phyloP scores from a whole-genome alignment of 1,140 invertebrate species.

The Pseudomyrmex flavicornis region DNA sequence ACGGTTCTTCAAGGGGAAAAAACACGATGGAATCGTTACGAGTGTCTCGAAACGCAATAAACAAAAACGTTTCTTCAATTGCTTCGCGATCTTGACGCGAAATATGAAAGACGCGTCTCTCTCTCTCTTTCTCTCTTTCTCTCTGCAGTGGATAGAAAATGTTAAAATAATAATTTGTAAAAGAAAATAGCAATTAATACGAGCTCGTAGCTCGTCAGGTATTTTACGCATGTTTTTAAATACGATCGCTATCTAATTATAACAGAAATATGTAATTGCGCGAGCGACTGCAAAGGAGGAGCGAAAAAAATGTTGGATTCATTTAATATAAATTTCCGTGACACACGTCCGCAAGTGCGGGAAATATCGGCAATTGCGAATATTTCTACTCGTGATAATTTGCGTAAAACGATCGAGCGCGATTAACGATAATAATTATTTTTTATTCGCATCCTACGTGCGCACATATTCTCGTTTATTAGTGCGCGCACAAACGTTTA shows the following conservation, averaged over 20 bases:
- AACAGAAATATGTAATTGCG: constrained; percentile 67
- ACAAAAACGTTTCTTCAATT: not conserved
- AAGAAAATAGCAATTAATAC: constrained; percentile 41
- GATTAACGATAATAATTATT: constrained; percentile 61
- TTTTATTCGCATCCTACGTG: constrained; percentile 24
- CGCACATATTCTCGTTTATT: not conserved
- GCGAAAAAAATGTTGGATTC: constrained; percentile 55
- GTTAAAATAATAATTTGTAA: constrained; percentile 46
- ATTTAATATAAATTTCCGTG: constrained; percentile 69
- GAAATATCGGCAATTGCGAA: constrained; percentile 44
- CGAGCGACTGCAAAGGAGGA: constrained; percentile 65
- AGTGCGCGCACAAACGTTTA: not conserved
- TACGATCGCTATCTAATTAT: constrained; percentile 70
- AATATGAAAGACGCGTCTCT: not conserved
- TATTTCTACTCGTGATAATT: constrained; percentile 59
- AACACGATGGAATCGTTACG: constrained; percentile 57
- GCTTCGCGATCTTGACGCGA: not conserved
- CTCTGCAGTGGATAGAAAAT: not conserved
- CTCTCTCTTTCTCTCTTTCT: not conserved
- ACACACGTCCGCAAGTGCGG: not conserved
- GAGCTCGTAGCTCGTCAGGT: constrained; percentile 30
- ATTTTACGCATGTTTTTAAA: constrained; percentile 54
- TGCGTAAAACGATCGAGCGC: constrained; percentile 47
- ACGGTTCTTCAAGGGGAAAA: constrained; percentile 63
- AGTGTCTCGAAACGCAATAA: not conserved